Conservation (phyloP, 2,113 vertebrate species). For the Sylvilagus bachmani region DNA sequence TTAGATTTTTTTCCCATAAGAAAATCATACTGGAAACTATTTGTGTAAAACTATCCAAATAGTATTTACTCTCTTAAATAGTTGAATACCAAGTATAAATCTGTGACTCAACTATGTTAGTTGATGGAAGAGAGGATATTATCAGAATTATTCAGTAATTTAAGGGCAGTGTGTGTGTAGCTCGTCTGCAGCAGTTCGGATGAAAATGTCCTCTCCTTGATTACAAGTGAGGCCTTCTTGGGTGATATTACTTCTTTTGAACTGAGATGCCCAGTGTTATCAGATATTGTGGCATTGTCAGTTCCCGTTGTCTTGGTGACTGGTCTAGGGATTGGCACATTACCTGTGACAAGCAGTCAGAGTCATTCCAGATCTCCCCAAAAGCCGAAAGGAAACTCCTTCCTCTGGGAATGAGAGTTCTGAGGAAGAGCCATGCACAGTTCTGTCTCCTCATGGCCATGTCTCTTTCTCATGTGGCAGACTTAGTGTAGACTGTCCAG, state of each 20-base stretch:
- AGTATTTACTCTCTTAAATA: background rate
- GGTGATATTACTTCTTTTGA: background rate
- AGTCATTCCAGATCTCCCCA: background rate
- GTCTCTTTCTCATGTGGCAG: background rate
- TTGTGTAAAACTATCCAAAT: background rate
- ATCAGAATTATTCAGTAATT: background rate
- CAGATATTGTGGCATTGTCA: background rate
- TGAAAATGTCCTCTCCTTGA: background rate
- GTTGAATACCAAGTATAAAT: background rate
- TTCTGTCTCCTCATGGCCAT: background rate
- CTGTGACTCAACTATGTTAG: background rate
- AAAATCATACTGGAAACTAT: background rate
- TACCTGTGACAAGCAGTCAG: background rate
- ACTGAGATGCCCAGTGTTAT: background rate
- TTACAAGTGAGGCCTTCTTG: background rate
- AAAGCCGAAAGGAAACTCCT: background rate
- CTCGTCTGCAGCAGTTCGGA: background rate
- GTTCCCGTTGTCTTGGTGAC: background rate
- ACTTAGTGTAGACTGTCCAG: background rate
- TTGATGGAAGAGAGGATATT: background rate
- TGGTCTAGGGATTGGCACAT: background rate
- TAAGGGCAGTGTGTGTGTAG: background rate
- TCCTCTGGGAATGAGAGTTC: background rate
- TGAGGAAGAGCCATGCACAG: background rate
- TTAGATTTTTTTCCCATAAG: background rate